Conservation (phyloP, 2,113 vertebrate genomes). For the Lampris megalopsis region DNA sequence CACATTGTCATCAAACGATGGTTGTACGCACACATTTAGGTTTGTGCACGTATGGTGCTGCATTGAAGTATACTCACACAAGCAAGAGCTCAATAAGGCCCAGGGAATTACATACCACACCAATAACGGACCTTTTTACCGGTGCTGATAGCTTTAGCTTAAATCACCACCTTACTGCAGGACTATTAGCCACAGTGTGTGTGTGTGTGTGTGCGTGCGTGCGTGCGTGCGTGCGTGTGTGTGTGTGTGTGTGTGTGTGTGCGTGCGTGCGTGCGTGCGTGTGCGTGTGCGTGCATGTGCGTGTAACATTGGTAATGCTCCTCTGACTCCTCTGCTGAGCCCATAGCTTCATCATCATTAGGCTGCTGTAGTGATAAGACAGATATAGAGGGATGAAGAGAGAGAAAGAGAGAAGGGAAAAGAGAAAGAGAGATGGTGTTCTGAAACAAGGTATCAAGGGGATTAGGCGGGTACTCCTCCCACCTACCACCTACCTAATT, state of each 20-base stretch:
- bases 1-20: background rate
- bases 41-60: background rate
- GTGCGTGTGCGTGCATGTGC: constrained; percentile 3
- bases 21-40: background rate
- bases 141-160: constrained; percentile 47
- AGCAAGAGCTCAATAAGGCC: background rate
- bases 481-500: constrained; percentile 55
- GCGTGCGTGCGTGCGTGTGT: background rate
- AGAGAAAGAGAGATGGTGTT: constrained; percentile 49
- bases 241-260: background rate
- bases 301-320: constrained; percentile 55
- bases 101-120: constrained; percentile 36
- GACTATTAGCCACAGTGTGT: constrained; percentile 30
- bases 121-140: constrained; percentile 51
- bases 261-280: constrained; percentile 13
- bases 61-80: constrained; percentile 1
- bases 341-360: constrained; percentile 81
- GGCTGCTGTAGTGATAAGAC: constrained; percentile 67
- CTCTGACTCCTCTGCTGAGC: constrained; percentile 73
- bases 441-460: constrained; percentile 51
- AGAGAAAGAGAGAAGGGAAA: constrained; percentile 29
- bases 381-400: constrained; percentile 62
- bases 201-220: constrained; percentile 1
- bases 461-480: constrained; percentile 56
- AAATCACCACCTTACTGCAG: constrained; percentile 35